phyloP scores from a whole-genome alignment of 2,888 invertebrate genomes.

The Anthophora plumipes region DNA sequence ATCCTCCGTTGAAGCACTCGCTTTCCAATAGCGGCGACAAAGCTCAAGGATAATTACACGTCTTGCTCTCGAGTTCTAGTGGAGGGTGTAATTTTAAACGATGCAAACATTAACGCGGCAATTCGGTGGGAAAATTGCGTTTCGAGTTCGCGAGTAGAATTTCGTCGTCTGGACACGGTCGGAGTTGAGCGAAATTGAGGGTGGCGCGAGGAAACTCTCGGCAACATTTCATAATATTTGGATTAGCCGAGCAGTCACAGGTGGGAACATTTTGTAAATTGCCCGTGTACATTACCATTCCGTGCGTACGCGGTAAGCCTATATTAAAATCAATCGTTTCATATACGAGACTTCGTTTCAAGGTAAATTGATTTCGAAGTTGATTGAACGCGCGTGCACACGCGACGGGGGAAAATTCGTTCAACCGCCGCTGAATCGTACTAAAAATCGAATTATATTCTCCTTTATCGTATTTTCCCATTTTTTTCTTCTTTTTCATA shows the following conservation, averaged over 20 bases:
- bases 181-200: slow-evolving; percentile 14
- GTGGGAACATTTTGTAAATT: background rate
- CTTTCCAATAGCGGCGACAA: slow-evolving; percentile 4
- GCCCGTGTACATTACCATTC: background rate
- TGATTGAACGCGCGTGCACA: no score
- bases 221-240: slow-evolving; percentile 8
- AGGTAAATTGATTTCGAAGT: background rate
- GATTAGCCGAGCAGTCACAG: background rate
- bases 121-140: slow-evolving; percentile 32
- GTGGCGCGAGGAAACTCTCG: background rate
- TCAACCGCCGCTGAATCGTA: no score
- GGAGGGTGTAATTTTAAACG: slow-evolving; percentile 3
- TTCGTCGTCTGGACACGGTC: slow-evolving; percentile 3
- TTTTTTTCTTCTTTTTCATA: no score
- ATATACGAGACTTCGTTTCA: no score
- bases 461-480: no score
- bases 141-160: slow-evolving; percentile 9
- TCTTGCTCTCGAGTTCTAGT: background rate
- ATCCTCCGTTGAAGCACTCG: background rate
- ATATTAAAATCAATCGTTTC: background rate
- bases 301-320: background rate
- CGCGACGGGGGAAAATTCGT: no score
- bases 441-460: no score
- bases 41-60: slow-evolving; percentile 14
- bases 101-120: slow-evolving; percentile 28